Evolutionary conservation across 2,797 vertebrate genomes (phyloP).

Genomic region (Tiaroga cobitis): DNA sequence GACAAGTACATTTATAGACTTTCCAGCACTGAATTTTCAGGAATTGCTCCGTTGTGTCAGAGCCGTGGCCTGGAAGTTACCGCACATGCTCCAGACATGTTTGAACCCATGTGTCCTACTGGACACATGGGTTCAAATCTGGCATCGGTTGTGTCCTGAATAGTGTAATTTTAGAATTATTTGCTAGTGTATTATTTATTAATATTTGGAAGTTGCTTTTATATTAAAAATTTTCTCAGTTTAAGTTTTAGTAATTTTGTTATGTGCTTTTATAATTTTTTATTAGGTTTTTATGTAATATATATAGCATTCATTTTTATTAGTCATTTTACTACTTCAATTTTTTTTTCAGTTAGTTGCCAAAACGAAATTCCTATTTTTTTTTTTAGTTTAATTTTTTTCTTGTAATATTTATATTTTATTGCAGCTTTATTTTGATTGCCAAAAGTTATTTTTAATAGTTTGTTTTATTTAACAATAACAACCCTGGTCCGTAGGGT

Average conservation of each 20-base stretch:
- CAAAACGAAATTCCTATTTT: background rate
- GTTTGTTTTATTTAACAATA: background rate
- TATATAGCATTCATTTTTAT: background rate
- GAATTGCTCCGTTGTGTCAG: background rate
- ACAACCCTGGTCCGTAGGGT: background rate
- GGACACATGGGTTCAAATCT: background rate
- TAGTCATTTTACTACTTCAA: background rate
- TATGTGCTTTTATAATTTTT: background rate
- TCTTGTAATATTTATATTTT: background rate
- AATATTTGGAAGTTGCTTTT: background rate
- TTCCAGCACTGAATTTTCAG: background rate
- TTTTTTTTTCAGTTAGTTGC: background rate
- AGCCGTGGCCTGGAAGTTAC: background rate
- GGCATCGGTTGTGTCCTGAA: background rate
- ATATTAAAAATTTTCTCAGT: background rate
- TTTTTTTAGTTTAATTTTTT: background rate
- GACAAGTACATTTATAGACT: background rate
- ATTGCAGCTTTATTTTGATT: background rate
- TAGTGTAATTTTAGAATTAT: background rate
- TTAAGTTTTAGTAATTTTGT: background rate
- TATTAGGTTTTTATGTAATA: background rate
- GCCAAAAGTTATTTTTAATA: background rate
- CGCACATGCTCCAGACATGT: background rate
- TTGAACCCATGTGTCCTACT: background rate
- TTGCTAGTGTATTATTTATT: background rate